Base-by-base conservation (phyloP, 2,113 vertebrate species). In the Macaca fascicularis region DNA sequence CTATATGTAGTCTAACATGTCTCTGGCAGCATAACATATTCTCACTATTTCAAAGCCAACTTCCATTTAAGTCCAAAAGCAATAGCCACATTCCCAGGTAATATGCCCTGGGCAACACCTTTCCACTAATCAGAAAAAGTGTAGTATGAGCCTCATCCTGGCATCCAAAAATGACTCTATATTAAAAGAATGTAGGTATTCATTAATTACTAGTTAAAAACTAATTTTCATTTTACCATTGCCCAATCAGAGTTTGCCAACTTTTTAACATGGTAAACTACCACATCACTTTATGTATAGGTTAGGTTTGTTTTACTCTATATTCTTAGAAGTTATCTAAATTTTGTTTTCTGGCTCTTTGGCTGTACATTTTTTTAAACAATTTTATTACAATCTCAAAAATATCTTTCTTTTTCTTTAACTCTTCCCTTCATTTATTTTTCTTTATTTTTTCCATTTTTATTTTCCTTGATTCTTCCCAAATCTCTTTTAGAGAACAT, bases 341-440 rank as follows among this genome's bases (percentile, higher is more conserved):
- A 96, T 76, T 93, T 69, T 69, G 57, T 78, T 83, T 89, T 48
- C 85, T 6, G 84, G 13, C 23, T 89, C 20, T 80, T 87, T 35
- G 20, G 61, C 8, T 32, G 43, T 8, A 50, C 61, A 17, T 75
- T 57, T 67, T 83, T 82, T 83, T 89, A 19, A 84, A 40, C 9
- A 78, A 50, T 76, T 89, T 95, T 92, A 80, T 40, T 87, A 27
- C 89, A 38, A 27, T 76, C 67, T 93, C 12, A 74, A 57, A 93
- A 45, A 82, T 48, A 4, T 55, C 10, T 23, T 79, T 92, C 6
- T 23, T 79, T 92, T 78, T 45, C 40, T 92, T 70, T 80, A 52
- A 43, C 85, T 95, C 27, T 50, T 78, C 35, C n/a, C 3, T 81
- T 93, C 30, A 23, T 79, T 79, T 67, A 17, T 32, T 67, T 69